phyloP scores from a whole-genome alignment of 2,113 vertebrate genomes.

The Rafetus swinhoei region DNA sequence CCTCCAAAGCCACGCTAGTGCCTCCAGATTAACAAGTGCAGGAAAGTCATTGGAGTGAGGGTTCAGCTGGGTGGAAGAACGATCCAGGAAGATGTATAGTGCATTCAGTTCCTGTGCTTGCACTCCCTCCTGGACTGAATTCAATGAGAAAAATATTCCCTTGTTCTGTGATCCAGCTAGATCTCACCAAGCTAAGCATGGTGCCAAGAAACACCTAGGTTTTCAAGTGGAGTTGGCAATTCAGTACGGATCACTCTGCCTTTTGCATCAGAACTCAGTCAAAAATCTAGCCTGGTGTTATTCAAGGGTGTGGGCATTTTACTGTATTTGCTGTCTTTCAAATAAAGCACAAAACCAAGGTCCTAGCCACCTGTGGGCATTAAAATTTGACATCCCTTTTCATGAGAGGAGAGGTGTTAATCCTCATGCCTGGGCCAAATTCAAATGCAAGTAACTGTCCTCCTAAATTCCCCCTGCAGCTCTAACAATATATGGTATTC shows the following conservation, averaged over 20 bases:
- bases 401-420: not conserved
- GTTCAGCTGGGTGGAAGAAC: not conserved
- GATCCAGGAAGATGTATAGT: not conserved
- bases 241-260: fast-evolving
- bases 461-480: not conserved
- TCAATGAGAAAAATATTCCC: not conserved
- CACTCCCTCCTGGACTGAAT: not conserved
- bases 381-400: not conserved
- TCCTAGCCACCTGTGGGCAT: not conserved
- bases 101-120: too few relatives aligned
- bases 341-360: not conserved
- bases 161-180: not conserved
- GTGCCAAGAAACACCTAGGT: not conserved
- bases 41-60: not conserved
- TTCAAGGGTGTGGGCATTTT: not conserved
- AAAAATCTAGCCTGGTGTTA: not conserved
- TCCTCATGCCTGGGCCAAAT: not conserved
- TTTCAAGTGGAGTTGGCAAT: not conserved
- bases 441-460: not conserved
- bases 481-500: not conserved
- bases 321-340: not conserved
- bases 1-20: not conserved
- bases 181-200: not conserved
- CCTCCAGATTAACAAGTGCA: not conserved
- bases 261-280: not conserved